Base-by-base conservation (phyloP, 2,113 vertebrate species). In the Bos javanicus region DNA sequence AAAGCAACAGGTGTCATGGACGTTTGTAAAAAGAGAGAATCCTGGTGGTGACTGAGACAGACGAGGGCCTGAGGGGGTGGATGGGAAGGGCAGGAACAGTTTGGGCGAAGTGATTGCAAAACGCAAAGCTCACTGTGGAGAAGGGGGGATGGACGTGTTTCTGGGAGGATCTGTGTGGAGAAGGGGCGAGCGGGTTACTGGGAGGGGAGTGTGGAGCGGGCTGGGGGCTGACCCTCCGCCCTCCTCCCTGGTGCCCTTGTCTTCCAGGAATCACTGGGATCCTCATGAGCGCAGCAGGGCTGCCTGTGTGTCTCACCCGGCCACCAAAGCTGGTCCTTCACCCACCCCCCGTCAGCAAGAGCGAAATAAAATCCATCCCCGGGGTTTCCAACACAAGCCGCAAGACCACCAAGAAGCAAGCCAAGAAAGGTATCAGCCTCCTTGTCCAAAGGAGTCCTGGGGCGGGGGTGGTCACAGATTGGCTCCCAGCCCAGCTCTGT, bases 391-490 rank as follows among this genome's bases (percentile, higher is more conserved):
- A 99, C 98, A 99, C 99, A 83, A 99, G 99, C 98, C 99, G 99
- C 98, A 99, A 99, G 98, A 99, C 99, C 95, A 99, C 99, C 97
- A 99, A 99, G 98, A 99, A 99, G n/a, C 99, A 99, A 97, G 99
- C 99, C 90, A 99, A 99, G 97, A 99, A 99, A 98, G 99, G 99
- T 99, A 98, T 64, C 3, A 0, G 17, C 88, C 46, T 78, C 48
- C 36, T 86, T 57, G 28, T 67, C 48, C 3, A 17, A 0, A 1
- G 30, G 43, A 52, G 12, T 36, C 1, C 17, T 5, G 15, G 26
- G 21, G 19, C 15, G 5, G 30, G 46, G 3, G 13, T 7, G 43
- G 64, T 26, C 26, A 0, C 46, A 64, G 15, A 3, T 23, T 5
- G 48, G 15, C 74, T 26, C 15, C 36, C 2, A 8, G 64, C 84